A percentile compares a stretch with the other conserved stretches of the same genome.
Conservation (phyloP, 2,797 vertebrate genomes). For the Pterois miles region DNA sequence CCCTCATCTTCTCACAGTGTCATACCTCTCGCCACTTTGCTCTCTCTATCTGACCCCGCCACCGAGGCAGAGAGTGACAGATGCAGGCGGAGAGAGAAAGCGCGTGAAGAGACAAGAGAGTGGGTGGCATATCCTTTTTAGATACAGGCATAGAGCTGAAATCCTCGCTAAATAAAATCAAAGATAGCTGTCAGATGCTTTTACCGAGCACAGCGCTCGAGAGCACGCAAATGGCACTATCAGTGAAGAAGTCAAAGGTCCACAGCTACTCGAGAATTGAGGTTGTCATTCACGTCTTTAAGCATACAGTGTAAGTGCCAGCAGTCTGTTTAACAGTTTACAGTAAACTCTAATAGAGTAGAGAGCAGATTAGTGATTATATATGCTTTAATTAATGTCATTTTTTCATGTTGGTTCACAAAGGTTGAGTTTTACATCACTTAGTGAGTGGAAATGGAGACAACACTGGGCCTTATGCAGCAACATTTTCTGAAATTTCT, state of each 20-base stretch:
- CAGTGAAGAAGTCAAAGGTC: constrained; percentile 74
- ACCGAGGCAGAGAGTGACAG: constrained; percentile 62
- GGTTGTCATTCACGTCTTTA: constrained; percentile 67
- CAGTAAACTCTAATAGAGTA: constrained; percentile 9
- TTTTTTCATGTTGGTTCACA: neutral
- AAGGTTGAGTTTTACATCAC: constrained; percentile 15
- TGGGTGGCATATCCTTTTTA: constrained; percentile 67
- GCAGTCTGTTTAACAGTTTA: constrained; percentile 57
- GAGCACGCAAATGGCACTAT: constrained; percentile 73
- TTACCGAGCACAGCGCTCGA: constrained; percentile 67
- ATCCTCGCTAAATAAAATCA: constrained; percentile 73
- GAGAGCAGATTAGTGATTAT: constrained; percentile 16
- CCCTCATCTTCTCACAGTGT: constrained; percentile 79
- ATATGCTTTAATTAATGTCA: neutral
- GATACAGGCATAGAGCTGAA: constrained; percentile 68
- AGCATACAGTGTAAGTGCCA: constrained; percentile 43
- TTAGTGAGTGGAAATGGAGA: too few species aligned
- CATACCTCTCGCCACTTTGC: constrained; percentile 75
- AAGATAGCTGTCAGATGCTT: constrained; percentile 76
- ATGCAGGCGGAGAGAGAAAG: constrained; percentile 45
- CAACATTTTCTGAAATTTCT: too few species aligned
- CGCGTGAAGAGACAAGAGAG: constrained; percentile 40
- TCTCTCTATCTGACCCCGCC: constrained; percentile 80
- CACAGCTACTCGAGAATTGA: constrained; percentile 62
- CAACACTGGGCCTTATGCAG: too few species aligned